Percentiles rank a stretch among this genome's conserved stretches.
phyloP scores from a whole-genome alignment of 2,888 invertebrate genomes.

The Diarsia dahlii region DNA sequence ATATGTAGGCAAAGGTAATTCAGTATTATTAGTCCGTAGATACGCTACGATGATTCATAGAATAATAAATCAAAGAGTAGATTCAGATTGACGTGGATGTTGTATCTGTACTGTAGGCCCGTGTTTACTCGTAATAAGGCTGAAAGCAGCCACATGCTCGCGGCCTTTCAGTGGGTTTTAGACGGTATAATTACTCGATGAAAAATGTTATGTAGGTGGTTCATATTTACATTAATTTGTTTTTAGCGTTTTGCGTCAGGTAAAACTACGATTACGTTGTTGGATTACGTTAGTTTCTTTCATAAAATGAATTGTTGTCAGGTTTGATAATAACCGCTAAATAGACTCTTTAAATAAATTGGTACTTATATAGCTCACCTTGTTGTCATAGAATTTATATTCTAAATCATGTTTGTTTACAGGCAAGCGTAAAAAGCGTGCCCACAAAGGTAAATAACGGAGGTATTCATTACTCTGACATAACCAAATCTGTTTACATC shows the following conservation, averaged over 20 bases:
- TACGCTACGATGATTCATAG: slow-evolving; percentile 55
- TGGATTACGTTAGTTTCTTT: neutral
- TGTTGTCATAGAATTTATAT: slow-evolving; percentile 9
- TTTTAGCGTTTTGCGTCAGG: neutral
- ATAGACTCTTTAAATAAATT: neutral
- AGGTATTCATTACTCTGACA: slow-evolving; percentile 40
- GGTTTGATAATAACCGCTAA: neutral
- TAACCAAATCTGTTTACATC: slow-evolving; percentile 54
- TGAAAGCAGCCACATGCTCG: slow-evolving; percentile 51
- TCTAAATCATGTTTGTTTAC: slow-evolving; percentile 19
- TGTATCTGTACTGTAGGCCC: slow-evolving; percentile 29
- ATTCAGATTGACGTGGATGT: slow-evolving; percentile 53
- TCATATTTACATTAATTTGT: neutral
- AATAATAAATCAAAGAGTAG: slow-evolving; percentile 61
- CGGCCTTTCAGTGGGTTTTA: slow-evolving; percentile 23
- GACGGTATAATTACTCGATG: slow-evolving; percentile 34
- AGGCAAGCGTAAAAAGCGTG: slow-evolving; percentile 25
- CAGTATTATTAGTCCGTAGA: slow-evolving; percentile 53
- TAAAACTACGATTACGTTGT: neutral
- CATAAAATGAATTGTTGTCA: neutral
- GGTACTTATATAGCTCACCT: neutral
- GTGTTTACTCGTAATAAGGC: slow-evolving; percentile 43
- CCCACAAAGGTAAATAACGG: slow-evolving; percentile 38
- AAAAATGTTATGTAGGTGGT: slow-evolving; percentile 20
- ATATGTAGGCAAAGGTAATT: slow-evolving; percentile 58